A percentile compares a stretch with the other conserved stretches of the same genome.
phyloP scores from a whole-genome alignment of 2,888 invertebrate genomes.

The Tetragonisca angustula region DNA sequence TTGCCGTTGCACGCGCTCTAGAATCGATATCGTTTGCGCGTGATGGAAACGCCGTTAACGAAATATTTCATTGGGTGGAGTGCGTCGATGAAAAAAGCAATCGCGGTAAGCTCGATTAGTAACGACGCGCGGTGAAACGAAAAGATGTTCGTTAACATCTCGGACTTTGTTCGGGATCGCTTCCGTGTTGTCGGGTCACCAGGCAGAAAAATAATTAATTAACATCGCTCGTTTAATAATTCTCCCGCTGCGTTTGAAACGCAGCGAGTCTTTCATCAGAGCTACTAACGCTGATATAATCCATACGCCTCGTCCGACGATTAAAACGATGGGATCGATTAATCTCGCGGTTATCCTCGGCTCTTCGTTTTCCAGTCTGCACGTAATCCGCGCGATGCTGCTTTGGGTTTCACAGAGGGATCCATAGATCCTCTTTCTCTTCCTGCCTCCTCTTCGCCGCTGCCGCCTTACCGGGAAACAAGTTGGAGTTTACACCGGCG shows the following conservation, averaged over 20 bases:
- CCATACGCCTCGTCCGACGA: conserved; percentile 48
- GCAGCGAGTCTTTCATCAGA: conserved; percentile 36
- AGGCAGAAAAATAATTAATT: conserved; percentile 41
- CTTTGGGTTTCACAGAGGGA: conserved; percentile 58
- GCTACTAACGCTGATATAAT: conserved; percentile 44
- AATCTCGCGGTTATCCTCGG: conserved; percentile 62
- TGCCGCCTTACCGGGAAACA: conserved; percentile 15
- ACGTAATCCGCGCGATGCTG: conserved; percentile 63
- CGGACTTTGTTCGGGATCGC: not conserved
- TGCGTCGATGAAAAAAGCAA: too few relatives aligned
- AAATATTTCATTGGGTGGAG: not conserved
- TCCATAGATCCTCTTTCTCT: conserved; percentile 57
- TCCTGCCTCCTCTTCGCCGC: conserved; percentile 5
- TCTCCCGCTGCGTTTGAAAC: conserved; percentile 27
- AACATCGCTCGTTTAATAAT: conserved; percentile 42
- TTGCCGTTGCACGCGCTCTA: not conserved
- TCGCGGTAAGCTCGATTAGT: not conserved
- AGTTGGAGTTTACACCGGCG: conserved; percentile 40
- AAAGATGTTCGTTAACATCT: not conserved
- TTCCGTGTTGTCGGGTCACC: not conserved
- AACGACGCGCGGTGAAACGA: fast-evolving
- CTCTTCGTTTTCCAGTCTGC: conserved; percentile 59
- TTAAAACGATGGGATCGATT: conserved; percentile 60
- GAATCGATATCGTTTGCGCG: conserved; percentile 21
- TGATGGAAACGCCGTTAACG: not conserved